Percentiles rank a stretch among this genome's conserved stretches.
Evolutionary conservation across 2,113 vertebrate species (phyloP).

Genomic region (Hymenochirus boettgeri): DNA sequence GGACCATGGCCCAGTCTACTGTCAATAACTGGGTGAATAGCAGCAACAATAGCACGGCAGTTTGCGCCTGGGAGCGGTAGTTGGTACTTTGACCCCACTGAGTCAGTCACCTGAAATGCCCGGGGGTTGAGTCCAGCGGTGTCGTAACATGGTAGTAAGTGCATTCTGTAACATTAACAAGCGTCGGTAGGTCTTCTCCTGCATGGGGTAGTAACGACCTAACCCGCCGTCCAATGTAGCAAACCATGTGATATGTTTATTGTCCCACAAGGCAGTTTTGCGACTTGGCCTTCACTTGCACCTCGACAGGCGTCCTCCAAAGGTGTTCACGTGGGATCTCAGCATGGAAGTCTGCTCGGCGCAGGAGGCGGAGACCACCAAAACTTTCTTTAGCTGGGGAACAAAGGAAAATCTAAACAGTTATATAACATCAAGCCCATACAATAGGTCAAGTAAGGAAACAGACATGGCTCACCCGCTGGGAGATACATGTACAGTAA

Average conservation of each 20-base stretch:
- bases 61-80: no score
- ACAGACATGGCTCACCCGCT: no score
- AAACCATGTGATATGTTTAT: conserved; percentile 90
- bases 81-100: background rate
- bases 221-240: conserved; percentile 82
- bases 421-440: background rate
- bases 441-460: background rate
- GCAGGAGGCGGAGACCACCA: conserved; percentile 80
- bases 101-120: conserved; percentile 72
- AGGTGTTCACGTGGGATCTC: conserved; percentile 80
- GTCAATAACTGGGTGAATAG: no score
- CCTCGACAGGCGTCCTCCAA: conserved; percentile 87
- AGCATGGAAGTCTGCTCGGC: conserved; percentile 80
- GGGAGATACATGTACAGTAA: no score
- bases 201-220: conserved; percentile 81
- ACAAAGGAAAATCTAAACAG: no score
- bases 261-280: conserved; percentile 80
- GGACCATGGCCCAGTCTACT: no score
- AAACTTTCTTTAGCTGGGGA: conserved; percentile 84
- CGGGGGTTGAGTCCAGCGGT: conserved; percentile 85
- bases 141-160: conserved; percentile 76
- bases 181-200: conserved; percentile 84
- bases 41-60: no score
- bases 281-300: conserved; percentile 67
- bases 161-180: conserved; percentile 88